Evolutionary conservation across 1,140 invertebrate genomes (phyloP), one percentile per base, ranked within the genome.

Genomic region (Caerostris extrusa): DNA sequence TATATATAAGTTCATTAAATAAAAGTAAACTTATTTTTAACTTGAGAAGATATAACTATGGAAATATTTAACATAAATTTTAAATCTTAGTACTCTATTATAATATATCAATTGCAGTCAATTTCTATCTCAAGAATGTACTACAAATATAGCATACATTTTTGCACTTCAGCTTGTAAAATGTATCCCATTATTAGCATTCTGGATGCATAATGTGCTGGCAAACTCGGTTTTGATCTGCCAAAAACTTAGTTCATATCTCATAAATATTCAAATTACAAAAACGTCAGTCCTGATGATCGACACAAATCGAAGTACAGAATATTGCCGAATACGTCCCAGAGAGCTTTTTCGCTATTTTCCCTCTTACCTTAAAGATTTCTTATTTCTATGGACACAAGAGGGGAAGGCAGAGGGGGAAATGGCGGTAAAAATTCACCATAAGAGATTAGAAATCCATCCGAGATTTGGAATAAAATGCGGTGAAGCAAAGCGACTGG

Each of bases 361-460:
- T 77, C 50, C 69, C 50, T 12, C 19, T 77, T 50, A 34, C 7
- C 4, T 53, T 8, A 12, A 77, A 19, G 34, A 77, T 50, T 53
- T 50, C 3, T 77, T 77, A 10, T 34, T 53, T 50, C 5, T 34
- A 77, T 34, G 7, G 5, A 0, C 34, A 2, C 5, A 5, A 77
- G 19, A 77, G 34, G 34, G 8, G 1, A 77, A 77, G 8, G n/a
- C 0, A 12, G 34, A 34, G 50, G 34, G 69, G 50, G 50, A 77
- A 77, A 34, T 77, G 34, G 69, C 50, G 69, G 69, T 77, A 77
- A 77, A 77, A 77, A 77, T 77, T 77, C 69, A 50, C 69, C 50
- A 34, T 77, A 77, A 77, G 69, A 77, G 69, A 77, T 77, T 77
- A 77, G 69, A 77, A 77, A 77, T 34, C 69, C 69, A 77, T 77